Percentiles rank a stretch among this genome's conserved stretches.
These are phyloP conservation scores for Falcunculus frontatus DNA, from an alignment of 2,113 vertebrate genomes.

Conservation along the genomic window DNA sequence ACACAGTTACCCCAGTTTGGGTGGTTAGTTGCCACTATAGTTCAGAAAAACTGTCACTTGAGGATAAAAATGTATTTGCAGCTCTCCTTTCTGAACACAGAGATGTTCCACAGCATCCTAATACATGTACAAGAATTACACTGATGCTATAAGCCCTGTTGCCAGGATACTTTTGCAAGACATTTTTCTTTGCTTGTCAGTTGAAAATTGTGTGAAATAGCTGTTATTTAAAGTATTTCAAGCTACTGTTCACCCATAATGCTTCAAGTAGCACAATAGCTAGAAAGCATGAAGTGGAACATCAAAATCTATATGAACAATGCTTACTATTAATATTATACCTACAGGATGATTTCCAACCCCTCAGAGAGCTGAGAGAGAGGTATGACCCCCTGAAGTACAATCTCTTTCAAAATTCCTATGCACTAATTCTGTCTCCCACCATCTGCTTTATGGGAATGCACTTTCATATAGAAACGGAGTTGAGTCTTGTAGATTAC, in stretches of 20 bases:
- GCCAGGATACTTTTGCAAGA: constrained; percentile 65
- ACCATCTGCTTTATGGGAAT: background rate
- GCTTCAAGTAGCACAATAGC: constrained; percentile 26
- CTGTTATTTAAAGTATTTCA: constrained; percentile 54
- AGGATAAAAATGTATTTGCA: background rate
- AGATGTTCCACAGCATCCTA: background rate
- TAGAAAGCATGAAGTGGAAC: constrained; percentile 6
- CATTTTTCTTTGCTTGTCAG: constrained; percentile 38
- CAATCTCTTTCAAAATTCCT: background rate
- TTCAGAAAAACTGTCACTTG: background rate
- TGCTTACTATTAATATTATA: constrained; percentile 48
- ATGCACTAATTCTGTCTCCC: background rate
- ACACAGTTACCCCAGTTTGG: background rate
- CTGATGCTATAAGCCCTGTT: constrained; percentile 31
- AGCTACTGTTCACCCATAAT: constrained; percentile 25
- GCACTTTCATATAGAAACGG: background rate
- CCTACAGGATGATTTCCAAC: background rate
- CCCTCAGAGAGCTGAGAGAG: background rate
- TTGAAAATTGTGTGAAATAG: constrained; percentile 57
- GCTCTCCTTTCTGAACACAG: background rate
- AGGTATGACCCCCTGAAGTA: background rate
- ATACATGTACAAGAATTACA: constrained; percentile 28
- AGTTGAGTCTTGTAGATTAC: background rate
- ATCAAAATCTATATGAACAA: constrained; percentile 45
- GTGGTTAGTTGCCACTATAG: background rate